Evolutionary conservation across 2,888 invertebrate species (phyloP), one percentile per base, ranked within the genome.

Genomic region (Tachystola acroxantha): DNA sequence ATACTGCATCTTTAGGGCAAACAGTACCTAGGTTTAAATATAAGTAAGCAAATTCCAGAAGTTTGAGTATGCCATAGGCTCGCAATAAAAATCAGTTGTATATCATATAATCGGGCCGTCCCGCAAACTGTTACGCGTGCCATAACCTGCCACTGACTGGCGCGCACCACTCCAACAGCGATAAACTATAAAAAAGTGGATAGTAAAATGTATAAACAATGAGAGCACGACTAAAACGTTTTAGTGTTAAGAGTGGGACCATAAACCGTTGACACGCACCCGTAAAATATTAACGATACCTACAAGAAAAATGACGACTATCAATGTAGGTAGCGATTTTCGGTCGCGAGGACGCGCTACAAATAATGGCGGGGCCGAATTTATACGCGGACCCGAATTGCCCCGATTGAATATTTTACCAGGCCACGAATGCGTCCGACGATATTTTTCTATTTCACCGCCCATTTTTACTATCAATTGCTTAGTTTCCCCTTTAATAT

Each of bases 331-430:
- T 69, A 79, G 72, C 84, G 84, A 84, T 82, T 79, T 77, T 82
- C 77, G 80, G 80, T 78, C 72, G 78, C 76, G 77, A 69, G 73
- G 77, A 76, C 76, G 66, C 73, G 78, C 79, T 76, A 82, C 84
- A 82, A 85, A 82, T 85, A 82, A 82, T 80, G 81, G 71, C 69
- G 69, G 74, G 75, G 57, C 75, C 66, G 70, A 82, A 82, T 84
- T 82, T 85, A 84, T 82, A 78, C 82, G 76, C 74, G 80, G 76
- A 71, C 78, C 80, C 77, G 80, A 79, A 85, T 82, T 79, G 81
- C 70, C 78, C 78, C 82, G 82, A 81, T 85, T 86, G 84, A 85
- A 86, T 86, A 86, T 85, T 86, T 86, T 81, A 85, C 80, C 78
- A 78, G 75, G 74, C 75, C 84, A 84, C 85, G 81, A 78, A 74